Percentiles rank a stretch among this genome's conserved stretches.
Conservation (phyloP, 2,888 invertebrate genomes). For the Scrobipalpa costella region DNA sequence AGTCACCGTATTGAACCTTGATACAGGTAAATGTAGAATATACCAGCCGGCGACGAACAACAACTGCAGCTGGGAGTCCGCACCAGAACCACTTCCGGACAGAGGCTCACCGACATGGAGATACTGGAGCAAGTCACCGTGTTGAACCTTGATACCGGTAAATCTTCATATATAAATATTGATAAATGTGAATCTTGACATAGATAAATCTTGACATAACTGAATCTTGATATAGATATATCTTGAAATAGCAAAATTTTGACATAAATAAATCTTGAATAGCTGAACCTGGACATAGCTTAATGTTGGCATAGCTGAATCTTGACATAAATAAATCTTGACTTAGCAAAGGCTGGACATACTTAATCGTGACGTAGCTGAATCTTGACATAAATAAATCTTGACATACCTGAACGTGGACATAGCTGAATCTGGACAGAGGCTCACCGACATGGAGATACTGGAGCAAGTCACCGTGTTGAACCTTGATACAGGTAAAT, state of each 20-base stretch:
- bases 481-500: constrained; percentile 87
- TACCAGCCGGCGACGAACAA: constrained; percentile 89
- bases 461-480: constrained; percentile 93
- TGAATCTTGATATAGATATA: no score
- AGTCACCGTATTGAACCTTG: no score
- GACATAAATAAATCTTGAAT: no score
- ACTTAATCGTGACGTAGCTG: no score
- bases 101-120: constrained; percentile 93
- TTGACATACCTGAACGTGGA: constrained; percentile 92
- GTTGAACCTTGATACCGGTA: constrained; percentile 87
- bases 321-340: no score
- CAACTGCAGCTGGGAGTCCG: constrained; percentile 86
- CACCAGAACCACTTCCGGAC: constrained; percentile 89
- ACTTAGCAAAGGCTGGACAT: no score
- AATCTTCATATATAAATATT: no score
- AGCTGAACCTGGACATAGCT: neutral
- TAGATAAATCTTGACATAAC: neutral
- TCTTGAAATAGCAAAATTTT: no score
- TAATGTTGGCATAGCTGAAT: no score
- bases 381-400: no score
- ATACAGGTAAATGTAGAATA: no score
- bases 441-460: constrained; percentile 95
- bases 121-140: constrained; percentile 95
- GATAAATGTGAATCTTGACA: neutral
- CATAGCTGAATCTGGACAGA: constrained; percentile 89